phyloP scores from a whole-genome alignment of 2,888 invertebrate genomes.

The Cheilosia soror region DNA sequence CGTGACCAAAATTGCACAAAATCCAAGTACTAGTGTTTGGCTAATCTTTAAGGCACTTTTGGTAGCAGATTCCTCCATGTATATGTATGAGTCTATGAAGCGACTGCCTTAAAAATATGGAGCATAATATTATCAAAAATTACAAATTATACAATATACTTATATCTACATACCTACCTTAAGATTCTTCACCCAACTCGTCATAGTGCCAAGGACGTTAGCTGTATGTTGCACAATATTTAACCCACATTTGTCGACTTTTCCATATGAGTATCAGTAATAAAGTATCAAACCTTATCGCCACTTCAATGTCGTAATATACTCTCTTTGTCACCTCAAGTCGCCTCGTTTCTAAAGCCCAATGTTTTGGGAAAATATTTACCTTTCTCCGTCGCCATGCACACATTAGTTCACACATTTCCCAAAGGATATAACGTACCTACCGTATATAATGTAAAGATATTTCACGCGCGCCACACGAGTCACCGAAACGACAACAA shows the following conservation, averaged over 20 bases:
- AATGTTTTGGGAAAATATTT: conserved; percentile 36
- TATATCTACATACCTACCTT: no score
- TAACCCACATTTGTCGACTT: conserved; percentile 51
- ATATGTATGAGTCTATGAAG: no score
- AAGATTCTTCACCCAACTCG: neutral
- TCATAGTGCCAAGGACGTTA: conserved; percentile 6
- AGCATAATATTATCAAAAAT: no score
- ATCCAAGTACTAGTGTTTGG: no score
- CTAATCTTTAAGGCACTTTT: no score
- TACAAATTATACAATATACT: no score
- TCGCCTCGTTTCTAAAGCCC: conserved; percentile 28
- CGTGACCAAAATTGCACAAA: no score
- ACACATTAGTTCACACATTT: conserved; percentile 2
- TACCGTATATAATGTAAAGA: conserved; percentile 24
- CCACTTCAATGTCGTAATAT: conserved; percentile 57
- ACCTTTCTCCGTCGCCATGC: conserved; percentile 29
- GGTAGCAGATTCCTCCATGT: no score
- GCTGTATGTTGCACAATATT: conserved; percentile 35
- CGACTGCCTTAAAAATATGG: no score
- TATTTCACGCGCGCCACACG: conserved; percentile 45
- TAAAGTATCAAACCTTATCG: conserved; percentile 36
- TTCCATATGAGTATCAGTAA: conserved; percentile 24
- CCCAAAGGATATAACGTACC: conserved; percentile 22
- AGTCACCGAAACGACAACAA: conserved; percentile 5
- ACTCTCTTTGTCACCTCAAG: conserved; percentile 47